Base-by-base conservation (phyloP, 2,888 invertebrate species). In the Morpho achilles region DNA sequence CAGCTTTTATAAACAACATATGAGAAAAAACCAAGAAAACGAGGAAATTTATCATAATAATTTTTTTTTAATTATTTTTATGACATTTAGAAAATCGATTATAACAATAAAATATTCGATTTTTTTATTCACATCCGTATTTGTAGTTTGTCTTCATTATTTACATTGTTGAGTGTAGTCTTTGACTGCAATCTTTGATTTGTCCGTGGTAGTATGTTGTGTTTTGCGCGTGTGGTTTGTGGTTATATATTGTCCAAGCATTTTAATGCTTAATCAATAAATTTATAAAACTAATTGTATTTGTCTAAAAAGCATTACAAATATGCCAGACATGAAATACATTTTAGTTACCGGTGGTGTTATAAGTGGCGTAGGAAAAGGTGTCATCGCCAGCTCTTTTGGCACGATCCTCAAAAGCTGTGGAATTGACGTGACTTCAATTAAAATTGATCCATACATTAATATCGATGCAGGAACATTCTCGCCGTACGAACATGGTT, bases 401-500 rank as follows among this genome's bases (percentile, higher is more conserved):
- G 99, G 99, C 50, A 97, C 98, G 45, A 94, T 98, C 75, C 91
- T 99, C 44, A 99, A 99, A 91, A 96, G 97, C 73, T 97, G 97
- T 80, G 98, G 98, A 41, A 95, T 99, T 67, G 94, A 96, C 84
- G 99, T 99, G 56, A 99, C 99, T 58, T 97, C 98, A 49, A 99
- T 99, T 75, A 99, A 99, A 93, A 99, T 99, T 80, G 99, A 99
- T 87, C 99, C 99, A 0, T 99, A 99, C 80, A 97, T 99, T 67
- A 99, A 99, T 88, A 98, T 99, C 63, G 99, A 99, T 84, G 99
- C 99, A 66, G 99, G 99, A 61, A 99, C 99, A 23, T 99, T 99
- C 90, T 99, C 99, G 8, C 99, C 99, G 0, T 99, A 98, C 77
- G 99, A 99, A 80, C 99, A 99, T 84, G 99, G 99, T 98, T 92